Base-by-base conservation (phyloP, 2,113 vertebrate genomes). In the Phalacrocorax carbo region DNA sequence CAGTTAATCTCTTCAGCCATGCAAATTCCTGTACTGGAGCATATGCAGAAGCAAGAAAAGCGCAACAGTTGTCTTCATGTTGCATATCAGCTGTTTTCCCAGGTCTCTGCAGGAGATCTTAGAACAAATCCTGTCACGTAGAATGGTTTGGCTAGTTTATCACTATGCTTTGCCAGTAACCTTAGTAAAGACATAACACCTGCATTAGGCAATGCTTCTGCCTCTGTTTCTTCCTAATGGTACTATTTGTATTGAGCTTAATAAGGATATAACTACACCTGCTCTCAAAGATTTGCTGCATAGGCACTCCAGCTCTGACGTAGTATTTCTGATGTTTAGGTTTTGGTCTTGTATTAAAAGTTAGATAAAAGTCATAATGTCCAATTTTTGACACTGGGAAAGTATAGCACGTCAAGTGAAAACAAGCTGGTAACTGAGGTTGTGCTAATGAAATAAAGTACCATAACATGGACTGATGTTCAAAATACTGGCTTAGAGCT, bases 41-140 rank as follows among this genome's bases (percentile, higher is more conserved):
- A 82, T 44, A 66, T 72, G 81, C 84, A 72, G 65, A 82, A 95
- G 65, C 66, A 89, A 86, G 89, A 87, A 96, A 86, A 86, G 85
- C 88, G 80, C 76, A 83, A 61, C 91, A 82, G 64, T 86, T 80
- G 86, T 80, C 86, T 93, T 70, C 22, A 0, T 68, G 77, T 91
- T 84, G 21, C 8, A 1, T 64, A 61, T 90, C 91, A 86, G 93
- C 83, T 83, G 64, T 81, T 91, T 68, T 90, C 85, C 79, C 71
- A 86, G 82, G 65, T 91, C 90, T 69, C 86, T 66, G 76, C 89
- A 78, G 94, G 80, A 75, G 48, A 70, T 46, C 72, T 72, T 42
- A 70, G 76, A 64, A 70, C 80, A 91, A 78, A 94, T 93, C 89
- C 91, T 89, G 73, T 84, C 55, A 21, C 30, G 18, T 2, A 78